Percentiles rank a stretch among this genome's conserved stretches.
phyloP scores from a whole-genome alignment of 2,797 vertebrate species.

The Taenioides sp. region DNA sequence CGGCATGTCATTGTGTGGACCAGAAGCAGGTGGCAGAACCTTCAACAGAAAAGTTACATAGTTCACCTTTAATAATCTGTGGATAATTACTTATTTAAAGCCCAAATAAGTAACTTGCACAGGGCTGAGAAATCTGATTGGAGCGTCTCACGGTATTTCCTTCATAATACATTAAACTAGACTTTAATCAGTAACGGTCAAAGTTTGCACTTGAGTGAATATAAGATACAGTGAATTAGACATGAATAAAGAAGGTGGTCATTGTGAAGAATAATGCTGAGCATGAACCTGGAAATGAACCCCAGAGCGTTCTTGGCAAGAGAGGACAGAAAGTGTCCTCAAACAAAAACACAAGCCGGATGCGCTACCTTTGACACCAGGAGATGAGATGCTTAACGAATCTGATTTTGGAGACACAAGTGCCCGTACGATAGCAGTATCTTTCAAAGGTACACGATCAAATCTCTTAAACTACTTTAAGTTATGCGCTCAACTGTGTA shows the following conservation, averaged over 20 bases:
- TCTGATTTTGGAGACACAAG: not conserved
- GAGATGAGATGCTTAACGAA: not conserved
- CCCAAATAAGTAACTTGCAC: not conserved
- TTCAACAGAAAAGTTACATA: not conserved
- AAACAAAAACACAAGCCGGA: constrained; percentile 32
- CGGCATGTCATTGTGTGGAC: not conserved
- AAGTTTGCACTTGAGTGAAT: not conserved
- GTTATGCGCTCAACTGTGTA: constrained; percentile 7
- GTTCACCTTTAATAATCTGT: not conserved
- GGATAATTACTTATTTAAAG: not conserved
- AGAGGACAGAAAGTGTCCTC: not conserved
- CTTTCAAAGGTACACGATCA: constrained; percentile 37
- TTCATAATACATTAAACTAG: not conserved
- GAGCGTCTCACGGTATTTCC: not conserved
- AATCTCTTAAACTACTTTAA: constrained; percentile 76
- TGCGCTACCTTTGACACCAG: not conserved
- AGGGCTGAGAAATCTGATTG: not conserved
- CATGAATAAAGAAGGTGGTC: not conserved
- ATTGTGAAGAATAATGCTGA: constrained; percentile 16
- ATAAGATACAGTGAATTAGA: not conserved
- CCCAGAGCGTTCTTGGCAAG: constrained; percentile 16
- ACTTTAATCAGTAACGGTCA: not conserved
- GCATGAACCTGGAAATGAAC: constrained; percentile 24
- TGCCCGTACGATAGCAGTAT: constrained; percentile 19
- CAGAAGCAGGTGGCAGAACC: not conserved